A percentile compares a stretch with the other conserved stretches of the same genome.
These are phyloP conservation scores for Xyrauchen texanus DNA, from an alignment of 2,113 vertebrate genomes.

Conservation along the genomic window DNA sequence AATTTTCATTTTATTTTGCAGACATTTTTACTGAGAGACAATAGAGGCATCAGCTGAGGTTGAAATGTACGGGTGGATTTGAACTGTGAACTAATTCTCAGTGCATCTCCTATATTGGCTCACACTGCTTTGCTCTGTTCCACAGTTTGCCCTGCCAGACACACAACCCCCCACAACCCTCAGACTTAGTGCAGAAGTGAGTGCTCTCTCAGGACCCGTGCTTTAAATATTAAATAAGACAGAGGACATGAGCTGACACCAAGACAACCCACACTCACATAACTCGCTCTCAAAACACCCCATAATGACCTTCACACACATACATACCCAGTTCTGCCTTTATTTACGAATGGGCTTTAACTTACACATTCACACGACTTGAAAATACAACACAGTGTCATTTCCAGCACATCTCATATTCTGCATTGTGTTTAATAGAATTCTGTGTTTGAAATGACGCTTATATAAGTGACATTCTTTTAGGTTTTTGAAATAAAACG, in stretches of 20 bases:
- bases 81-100: too few species aligned
- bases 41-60: too few species aligned
- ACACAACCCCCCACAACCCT: slow-evolving; percentile 20
- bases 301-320: background rate
- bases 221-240: slow-evolving; percentile 51
- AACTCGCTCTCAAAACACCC: background rate
- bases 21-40: too few species aligned
- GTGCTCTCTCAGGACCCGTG: background rate
- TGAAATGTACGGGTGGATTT: too few species aligned
- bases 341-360: background rate
- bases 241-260: slow-evolving; percentile 15
- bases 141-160: background rate
- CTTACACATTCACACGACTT: background rate
- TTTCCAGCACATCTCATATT: too few species aligned
- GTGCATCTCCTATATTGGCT: background rate
- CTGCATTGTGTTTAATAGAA: too few species aligned
- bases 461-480: too few species aligned
- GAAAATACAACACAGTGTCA: background rate
- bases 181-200: slow-evolving; percentile 31
- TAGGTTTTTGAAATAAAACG: too few species aligned
- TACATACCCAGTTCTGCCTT: background rate
- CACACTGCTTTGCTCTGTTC: background rate
- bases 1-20: too few species aligned
- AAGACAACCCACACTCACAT: background rate
- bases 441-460: too few species aligned